Conservation (phyloP, 2,888 invertebrate species). For the Scaptomyza reducta region DNA sequence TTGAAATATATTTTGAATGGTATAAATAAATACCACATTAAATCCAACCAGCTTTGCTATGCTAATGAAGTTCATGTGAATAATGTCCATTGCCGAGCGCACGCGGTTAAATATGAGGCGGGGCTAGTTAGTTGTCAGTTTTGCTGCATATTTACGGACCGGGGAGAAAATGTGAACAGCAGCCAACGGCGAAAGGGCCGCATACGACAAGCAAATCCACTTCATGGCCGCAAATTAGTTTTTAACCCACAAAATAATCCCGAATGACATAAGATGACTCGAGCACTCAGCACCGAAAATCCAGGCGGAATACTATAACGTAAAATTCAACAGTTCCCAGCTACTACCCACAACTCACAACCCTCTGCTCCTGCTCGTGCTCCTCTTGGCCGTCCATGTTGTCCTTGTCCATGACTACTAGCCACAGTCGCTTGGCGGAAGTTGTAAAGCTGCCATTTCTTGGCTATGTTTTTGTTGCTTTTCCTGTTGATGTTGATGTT, state of each 20-base stretch:
- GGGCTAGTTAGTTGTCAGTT: constrained; percentile 42
- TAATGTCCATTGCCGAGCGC: constrained; percentile 48
- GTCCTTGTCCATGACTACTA: constrained; percentile 24
- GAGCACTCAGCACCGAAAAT: constrained; percentile 40
- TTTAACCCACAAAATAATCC: constrained; percentile 80
- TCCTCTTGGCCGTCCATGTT: background rate
- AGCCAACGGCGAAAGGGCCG: constrained; percentile 46
- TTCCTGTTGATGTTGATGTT: constrained; percentile 20
- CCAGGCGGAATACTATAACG: constrained; percentile 29
- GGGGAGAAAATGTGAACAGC: constrained; percentile 54
- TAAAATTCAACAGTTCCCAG: constrained; percentile 58
- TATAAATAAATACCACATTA: constrained; percentile 33
- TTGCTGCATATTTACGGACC: constrained; percentile 66
- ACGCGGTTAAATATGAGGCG: constrained; percentile 31
- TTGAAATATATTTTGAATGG: background rate
- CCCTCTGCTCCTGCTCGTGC: background rate
- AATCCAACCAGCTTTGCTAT: constrained; percentile 42
- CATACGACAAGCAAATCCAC: constrained; percentile 62
- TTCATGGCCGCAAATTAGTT: constrained; percentile 79
- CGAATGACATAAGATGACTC: constrained; percentile 75
- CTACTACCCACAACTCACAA: background rate
- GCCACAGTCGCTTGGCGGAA: constrained; percentile 70
- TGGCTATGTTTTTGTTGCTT: constrained; percentile 60
- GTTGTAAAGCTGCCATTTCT: constrained; percentile 82
- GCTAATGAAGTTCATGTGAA: constrained; percentile 57